phyloP scores from a whole-genome alignment of 2,888 invertebrate genomes.

The Meteorus cinctellus region DNA sequence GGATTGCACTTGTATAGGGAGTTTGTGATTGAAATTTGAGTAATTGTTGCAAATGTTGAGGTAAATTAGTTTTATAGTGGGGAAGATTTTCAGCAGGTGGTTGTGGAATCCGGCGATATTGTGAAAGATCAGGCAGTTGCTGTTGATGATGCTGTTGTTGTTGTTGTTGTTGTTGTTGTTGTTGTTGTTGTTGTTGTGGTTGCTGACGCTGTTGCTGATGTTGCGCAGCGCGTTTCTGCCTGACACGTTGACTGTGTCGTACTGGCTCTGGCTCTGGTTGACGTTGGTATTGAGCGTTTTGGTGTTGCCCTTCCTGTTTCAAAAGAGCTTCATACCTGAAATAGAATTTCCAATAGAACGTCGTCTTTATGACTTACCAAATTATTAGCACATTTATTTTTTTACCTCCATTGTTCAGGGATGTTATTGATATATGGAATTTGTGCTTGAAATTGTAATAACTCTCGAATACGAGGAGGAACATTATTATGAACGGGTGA shows the following conservation, averaged over 20 bases:
- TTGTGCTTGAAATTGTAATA: constrained; percentile 55
- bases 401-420: constrained; percentile 55
- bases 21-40: constrained; percentile 66
- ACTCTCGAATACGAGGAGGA: constrained; percentile 53
- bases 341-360: constrained; percentile 27
- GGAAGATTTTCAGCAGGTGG: constrained; percentile 59
- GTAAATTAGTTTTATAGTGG: constrained; percentile 66
- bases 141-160: constrained; percentile 50
- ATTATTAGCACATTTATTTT: not conserved
- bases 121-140: constrained; percentile 52
- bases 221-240: constrained; percentile 45
- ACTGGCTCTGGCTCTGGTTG: constrained; percentile 39
- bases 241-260: constrained; percentile 46
- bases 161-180: constrained; percentile 55
- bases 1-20: constrained; percentile 68
- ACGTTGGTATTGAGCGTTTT: constrained; percentile 52
- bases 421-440: constrained; percentile 57
- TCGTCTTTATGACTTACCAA: not conserved
- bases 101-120: constrained; percentile 60
- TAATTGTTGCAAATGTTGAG: constrained; percentile 61
- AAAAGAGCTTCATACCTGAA: constrained; percentile 58
- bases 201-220: constrained; percentile 58
- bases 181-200: constrained; percentile 55
- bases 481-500: constrained; percentile 50
- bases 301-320: constrained; percentile 47